phyloP scores from a whole-genome alignment of 1,140 invertebrate genomes.

The Saxidomus purpurata region DNA sequence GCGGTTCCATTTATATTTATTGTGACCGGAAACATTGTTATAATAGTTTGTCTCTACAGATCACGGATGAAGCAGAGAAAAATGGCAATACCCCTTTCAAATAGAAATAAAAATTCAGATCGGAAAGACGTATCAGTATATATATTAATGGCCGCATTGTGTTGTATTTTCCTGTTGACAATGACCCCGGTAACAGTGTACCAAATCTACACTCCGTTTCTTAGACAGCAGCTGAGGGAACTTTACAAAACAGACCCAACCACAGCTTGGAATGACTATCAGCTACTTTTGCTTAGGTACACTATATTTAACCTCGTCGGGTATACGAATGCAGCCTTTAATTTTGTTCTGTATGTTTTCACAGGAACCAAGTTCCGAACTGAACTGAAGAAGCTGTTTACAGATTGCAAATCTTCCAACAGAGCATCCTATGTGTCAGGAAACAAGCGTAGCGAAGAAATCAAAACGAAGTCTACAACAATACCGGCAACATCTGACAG shows the following conservation, averaged over 20 bases:
- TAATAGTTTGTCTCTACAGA: background rate
- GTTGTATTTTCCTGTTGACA: slow-evolving; percentile 20
- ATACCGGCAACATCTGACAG: background rate
- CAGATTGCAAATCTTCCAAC: background rate
- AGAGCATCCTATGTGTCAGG: background rate
- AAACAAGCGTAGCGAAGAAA: background rate
- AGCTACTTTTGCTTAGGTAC: background rate
- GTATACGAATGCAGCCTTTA: slow-evolving; percentile 40
- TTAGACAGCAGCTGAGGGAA: background rate
- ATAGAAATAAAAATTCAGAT: background rate
- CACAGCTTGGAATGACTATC: background rate
- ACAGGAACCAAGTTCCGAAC: slow-evolving; percentile 41
- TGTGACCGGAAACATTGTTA: slow-evolving; percentile 33
- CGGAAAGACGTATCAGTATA: background rate
- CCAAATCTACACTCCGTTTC: slow-evolving; percentile 10
- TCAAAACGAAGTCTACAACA: background rate
- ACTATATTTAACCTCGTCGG: slow-evolving; percentile 15
- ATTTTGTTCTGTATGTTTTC: slow-evolving; percentile 55
- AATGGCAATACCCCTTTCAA: background rate
- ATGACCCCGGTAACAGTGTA: slow-evolving; percentile 29
- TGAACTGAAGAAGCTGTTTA: slow-evolving; percentile 17
- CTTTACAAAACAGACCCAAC: background rate
- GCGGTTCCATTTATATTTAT: slow-evolving; percentile 22
- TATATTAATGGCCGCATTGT: slow-evolving; percentile 1
- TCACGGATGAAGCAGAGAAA: background rate